These are phyloP conservation scores for Leptarthrus brevirostris DNA, from an alignment of 2,888 invertebrate species.

Conservation along the genomic window DNA sequence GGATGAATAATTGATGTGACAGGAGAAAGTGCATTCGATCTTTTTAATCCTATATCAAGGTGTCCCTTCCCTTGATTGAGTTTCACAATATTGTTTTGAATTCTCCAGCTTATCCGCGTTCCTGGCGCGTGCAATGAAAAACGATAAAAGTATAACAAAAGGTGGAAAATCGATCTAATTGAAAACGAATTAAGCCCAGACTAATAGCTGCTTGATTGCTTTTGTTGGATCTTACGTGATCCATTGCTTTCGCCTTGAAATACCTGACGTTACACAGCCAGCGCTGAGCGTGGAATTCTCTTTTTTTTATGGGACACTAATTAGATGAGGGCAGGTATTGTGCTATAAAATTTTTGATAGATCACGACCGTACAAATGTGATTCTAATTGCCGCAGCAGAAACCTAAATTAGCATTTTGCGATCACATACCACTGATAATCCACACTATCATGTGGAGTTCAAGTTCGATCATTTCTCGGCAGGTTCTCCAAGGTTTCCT, in stretches of 20 bases:
- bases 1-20: slow-evolving; percentile 37
- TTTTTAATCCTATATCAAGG: slow-evolving; percentile 2
- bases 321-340: slow-evolving; percentile 16
- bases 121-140: not conserved
- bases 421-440: not conserved
- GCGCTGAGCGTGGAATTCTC: not conserved
- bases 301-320: not conserved
- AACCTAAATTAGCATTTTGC: slow-evolving; percentile 9
- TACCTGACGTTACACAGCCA: slow-evolving; percentile 1
- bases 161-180: slow-evolving; percentile 37
- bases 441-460: not conserved
- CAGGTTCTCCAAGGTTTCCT: not conserved
- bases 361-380: slow-evolving; percentile 27
- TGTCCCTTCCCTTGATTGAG: not conserved
- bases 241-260: slow-evolving; percentile 33
- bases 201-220: not conserved
- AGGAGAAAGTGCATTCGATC: slow-evolving; percentile 26
- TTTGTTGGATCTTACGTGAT: slow-evolving; percentile 6
- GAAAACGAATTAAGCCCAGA: slow-evolving; percentile 19
- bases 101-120: too few relatives aligned
- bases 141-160: slow-evolving; percentile 9
- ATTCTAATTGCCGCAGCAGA: slow-evolving; percentile 19
- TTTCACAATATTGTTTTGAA: slow-evolving; percentile 1
- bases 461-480: slow-evolving; percentile 22
- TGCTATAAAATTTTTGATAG: not conserved